phyloP scores from a whole-genome alignment of 2,797 vertebrate species.

The Argya squamiceps region DNA sequence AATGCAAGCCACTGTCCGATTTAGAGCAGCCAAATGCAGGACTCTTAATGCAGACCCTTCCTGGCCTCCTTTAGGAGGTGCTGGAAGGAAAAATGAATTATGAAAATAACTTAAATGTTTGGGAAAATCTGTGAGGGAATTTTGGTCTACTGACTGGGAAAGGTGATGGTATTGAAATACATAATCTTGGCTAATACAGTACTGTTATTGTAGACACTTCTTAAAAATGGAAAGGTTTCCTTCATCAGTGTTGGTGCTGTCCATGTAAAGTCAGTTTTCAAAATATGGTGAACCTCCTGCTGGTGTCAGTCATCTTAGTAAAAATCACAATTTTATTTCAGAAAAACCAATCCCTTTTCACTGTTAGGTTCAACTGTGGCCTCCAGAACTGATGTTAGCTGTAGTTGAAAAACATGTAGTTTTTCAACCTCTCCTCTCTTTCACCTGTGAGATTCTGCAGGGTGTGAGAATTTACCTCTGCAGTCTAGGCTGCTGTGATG shows the following conservation, averaged over 20 bases:
- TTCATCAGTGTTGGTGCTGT: background rate
- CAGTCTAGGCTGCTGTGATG: background rate
- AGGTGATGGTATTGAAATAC: background rate
- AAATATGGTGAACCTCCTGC: background rate
- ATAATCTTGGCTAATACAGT: background rate
- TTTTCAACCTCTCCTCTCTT: background rate
- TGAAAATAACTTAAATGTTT: background rate
- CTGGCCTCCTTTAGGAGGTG: background rate
- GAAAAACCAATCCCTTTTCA: background rate
- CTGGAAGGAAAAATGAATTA: background rate
- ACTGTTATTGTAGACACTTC: background rate
- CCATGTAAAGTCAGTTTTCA: background rate
- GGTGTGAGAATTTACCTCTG: background rate
- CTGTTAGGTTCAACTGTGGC: background rate
- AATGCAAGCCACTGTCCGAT: conserved; percentile 57
- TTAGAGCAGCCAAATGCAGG: background rate
- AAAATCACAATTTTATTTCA: background rate
- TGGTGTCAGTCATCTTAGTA: background rate
- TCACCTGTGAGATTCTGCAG: background rate
- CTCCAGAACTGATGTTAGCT: background rate
- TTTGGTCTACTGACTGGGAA: background rate
- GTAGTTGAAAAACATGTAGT: no score
- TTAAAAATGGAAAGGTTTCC: background rate
- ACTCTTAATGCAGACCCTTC: background rate
- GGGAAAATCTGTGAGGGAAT: background rate